Conservation (phyloP, 2,113 vertebrate genomes). For the Lota lota region DNA sequence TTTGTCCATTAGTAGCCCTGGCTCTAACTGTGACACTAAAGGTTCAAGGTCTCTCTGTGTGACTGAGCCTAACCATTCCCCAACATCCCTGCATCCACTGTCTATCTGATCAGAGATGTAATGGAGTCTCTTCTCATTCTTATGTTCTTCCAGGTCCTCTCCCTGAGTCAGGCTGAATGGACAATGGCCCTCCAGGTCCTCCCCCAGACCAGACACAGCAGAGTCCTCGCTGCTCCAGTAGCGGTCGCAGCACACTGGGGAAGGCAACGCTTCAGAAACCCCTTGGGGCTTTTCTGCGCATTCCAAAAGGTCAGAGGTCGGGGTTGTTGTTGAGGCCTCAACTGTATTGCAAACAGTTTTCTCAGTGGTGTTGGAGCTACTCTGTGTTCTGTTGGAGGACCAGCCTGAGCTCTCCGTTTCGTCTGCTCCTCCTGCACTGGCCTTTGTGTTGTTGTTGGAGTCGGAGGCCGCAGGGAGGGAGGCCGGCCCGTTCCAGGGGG, state of each 20-base stretch:
- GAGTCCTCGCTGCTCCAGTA: slow-evolving; percentile 38
- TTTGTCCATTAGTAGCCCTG: slow-evolving; percentile 7
- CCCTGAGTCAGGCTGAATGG: slow-evolving; percentile 6
- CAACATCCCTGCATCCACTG: background rate
- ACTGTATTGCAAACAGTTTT: slow-evolving; percentile 16
- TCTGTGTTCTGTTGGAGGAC: slow-evolving; percentile 16
- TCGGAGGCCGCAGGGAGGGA: slow-evolving; percentile 30
- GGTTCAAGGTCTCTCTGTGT: slow-evolving; percentile 11
- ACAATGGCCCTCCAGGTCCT: slow-evolving; percentile 2
- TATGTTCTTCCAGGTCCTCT: slow-evolving; percentile 20
- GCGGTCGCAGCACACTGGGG: slow-evolving; percentile 13
- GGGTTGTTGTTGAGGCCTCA: slow-evolving; percentile 7
- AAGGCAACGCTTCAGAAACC: slow-evolving; percentile 1
- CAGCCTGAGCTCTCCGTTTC: background rate
- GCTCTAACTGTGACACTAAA: slow-evolving; percentile 14
- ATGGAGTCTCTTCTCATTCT: background rate
- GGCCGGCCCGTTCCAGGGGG: slow-evolving; percentile 2
- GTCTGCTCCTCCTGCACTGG: background rate
- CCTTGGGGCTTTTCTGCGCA: background rate
- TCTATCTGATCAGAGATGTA: slow-evolving; percentile 1
- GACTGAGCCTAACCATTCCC: slow-evolving; percentile 6
- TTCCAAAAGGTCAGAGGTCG: slow-evolving; percentile 1
- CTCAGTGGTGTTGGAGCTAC: slow-evolving; percentile 6
- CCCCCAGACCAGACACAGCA: slow-evolving; percentile 5
- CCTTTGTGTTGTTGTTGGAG: slow-evolving; percentile 56